Conservation (phyloP, 2,888 invertebrate species). For the Pachliopta kotzebuea region DNA sequence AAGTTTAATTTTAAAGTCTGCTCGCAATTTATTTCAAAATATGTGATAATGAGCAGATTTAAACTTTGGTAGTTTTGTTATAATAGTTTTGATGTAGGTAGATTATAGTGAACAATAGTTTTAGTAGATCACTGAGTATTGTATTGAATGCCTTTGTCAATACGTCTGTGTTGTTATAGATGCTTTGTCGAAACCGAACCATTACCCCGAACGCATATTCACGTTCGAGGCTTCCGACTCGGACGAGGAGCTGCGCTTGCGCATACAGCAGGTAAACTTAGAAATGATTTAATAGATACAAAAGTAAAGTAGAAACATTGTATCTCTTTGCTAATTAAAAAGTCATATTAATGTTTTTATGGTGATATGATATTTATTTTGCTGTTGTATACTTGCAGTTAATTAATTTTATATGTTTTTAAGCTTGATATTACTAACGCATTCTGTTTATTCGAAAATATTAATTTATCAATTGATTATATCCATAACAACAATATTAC, state of each 20-base stretch:
- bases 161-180: conserved; percentile 79
- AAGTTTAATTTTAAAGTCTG: no score
- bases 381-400: no score
- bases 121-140: conserved; percentile 30
- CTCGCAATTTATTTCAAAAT: no score
- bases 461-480: no score
- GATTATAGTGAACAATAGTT: background rate
- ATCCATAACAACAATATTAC: no score
- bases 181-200: conserved; percentile 79
- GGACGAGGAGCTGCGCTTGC: conserved; percentile 76
- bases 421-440: no score
- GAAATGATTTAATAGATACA: background rate
- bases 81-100: background rate
- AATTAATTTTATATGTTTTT: no score
- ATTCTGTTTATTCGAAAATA: no score
- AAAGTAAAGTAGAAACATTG: background rate
- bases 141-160: conserved; percentile 62
- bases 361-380: no score
- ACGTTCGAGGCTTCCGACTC: conserved; percentile 75
- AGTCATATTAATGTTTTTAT: background rate
- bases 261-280: conserved; percentile 71
- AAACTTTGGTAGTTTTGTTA: background rate
- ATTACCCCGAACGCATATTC: conserved; percentile 76
- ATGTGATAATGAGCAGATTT: no score
- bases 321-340: background rate